Evolutionary conservation across 2,888 invertebrate species (phyloP), one percentile per base, ranked within the genome.

Genomic region (Lordiphosa andalusiaca): DNA sequence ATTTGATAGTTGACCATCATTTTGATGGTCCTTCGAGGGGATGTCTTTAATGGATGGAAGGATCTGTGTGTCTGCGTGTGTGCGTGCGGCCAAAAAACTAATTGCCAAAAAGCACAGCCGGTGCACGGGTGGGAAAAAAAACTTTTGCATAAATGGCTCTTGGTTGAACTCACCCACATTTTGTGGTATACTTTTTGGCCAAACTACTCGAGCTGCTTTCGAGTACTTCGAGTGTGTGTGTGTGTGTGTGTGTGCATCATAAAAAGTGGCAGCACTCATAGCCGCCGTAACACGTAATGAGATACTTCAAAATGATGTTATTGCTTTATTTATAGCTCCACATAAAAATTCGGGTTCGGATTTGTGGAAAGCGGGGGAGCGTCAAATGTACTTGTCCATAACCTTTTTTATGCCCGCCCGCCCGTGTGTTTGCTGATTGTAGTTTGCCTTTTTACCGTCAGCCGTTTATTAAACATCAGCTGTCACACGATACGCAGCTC

Each of bases 251-350:
- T 55, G 64, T 41, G 48, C 53, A 61, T 73, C 83, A 53, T 80
- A 78, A 82, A 78, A 78, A 82, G 78, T 73, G 75, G 77, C 52
- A 71, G 63, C 63, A 65, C 73, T 71, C 77, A 62, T 60, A 54
- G 67, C 60, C 57, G 73, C 76, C 83, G 80, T 83, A 83, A 66
- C 76, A 83, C 76, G 60, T 78, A 83, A 83, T 80, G 83, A 83
- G 83, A 75, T 76, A 81, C 77, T 84, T 81, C 81, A 84, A 83
- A 83, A 74, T 83, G 74, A 84, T 83, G 84, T 81, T 84, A 84
- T 84, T 83, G 81, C 77, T 81, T 83, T 77, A 80, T 80, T 80
- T 81, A 80, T 80, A 69, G 84, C 70, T 47, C 19, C 66, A 62
- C 70, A 83, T 71, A 78, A 78, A 67, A 77, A 70, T 49, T 57